Conservation (phyloP, 2,797 vertebrate species). For the Manis crassicaudata region DNA sequence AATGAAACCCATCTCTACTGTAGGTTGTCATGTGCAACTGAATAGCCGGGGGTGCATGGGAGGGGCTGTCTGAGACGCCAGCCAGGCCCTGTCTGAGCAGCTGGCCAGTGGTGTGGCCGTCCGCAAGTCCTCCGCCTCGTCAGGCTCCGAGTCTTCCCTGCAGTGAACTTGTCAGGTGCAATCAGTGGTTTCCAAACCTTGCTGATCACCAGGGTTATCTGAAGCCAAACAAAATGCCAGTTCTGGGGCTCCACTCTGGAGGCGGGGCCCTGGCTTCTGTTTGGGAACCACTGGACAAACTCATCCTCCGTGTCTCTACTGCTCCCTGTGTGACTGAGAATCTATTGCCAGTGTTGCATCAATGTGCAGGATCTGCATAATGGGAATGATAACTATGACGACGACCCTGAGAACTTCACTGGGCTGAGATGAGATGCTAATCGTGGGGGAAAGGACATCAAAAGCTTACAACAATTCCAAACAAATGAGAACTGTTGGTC, state of each 20-base stretch:
- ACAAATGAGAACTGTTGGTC: not conserved
- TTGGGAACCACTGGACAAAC: not conserved
- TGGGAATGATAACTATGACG: not conserved
- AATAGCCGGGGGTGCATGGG: not conserved
- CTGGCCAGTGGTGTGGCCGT: not conserved
- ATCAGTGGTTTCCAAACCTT: not conserved
- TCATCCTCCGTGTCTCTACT: not conserved
- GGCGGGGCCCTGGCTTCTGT: not conserved
- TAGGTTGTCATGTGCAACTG: not conserved
- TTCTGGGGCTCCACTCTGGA: not conserved
- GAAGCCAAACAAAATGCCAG: not conserved
- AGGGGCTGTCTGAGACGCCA: not conserved
- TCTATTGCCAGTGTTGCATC: not conserved
- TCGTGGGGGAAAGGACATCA: fast-evolving
- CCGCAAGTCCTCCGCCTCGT: too few species aligned
- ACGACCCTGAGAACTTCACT: not conserved
- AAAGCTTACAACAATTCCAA: not conserved
- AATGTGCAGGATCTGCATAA: not conserved
- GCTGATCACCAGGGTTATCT: not conserved
- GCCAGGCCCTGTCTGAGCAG: not conserved
- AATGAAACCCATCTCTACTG: not conserved
- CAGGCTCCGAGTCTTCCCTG: not conserved
- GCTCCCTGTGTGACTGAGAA: not conserved
- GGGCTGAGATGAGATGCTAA: not conserved
- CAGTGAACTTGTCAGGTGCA: not conserved